These are phyloP conservation scores for Amphipyra berbera DNA, from an alignment of 2,888 invertebrate species.

Conservation along the genomic window DNA sequence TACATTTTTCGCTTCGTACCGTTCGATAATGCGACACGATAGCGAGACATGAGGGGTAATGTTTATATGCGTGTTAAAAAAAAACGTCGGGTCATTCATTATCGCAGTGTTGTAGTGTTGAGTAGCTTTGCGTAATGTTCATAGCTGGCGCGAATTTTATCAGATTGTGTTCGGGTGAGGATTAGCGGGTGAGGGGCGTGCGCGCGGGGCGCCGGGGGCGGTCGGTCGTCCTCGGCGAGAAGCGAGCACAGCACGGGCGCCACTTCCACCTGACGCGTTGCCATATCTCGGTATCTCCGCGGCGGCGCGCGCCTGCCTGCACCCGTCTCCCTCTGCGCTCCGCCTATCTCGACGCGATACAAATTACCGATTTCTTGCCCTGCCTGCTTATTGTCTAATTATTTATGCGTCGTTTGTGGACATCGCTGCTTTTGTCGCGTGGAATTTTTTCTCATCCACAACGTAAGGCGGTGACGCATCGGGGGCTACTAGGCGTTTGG, in stretches of 20 bases:
- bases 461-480: slow-evolving; percentile 80
- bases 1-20: slow-evolving; percentile 79
- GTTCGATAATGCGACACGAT: slow-evolving; percentile 77
- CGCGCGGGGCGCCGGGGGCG: slow-evolving; percentile 74
- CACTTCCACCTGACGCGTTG: slow-evolving; percentile 90
- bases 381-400: slow-evolving; percentile 89
- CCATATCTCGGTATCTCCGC: slow-evolving; percentile 87
- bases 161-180: slow-evolving; percentile 88
- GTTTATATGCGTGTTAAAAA: slow-evolving; percentile 77
- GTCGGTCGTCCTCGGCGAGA: slow-evolving; percentile 80
- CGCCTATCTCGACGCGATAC: slow-evolving; percentile 87
- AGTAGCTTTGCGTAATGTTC: slow-evolving; percentile 88
- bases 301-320: slow-evolving; percentile 84
- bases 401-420: slow-evolving; percentile 86
- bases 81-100: slow-evolving; percentile 86
- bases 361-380: slow-evolving; percentile 89
- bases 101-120: slow-evolving; percentile 83
- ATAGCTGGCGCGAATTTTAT: slow-evolving; percentile 90
- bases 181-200: slow-evolving; percentile 81
- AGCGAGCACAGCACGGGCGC: slow-evolving; percentile 81
- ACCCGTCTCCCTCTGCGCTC: slow-evolving; percentile 83
- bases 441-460: slow-evolving; percentile 80
- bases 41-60: slow-evolving; percentile 70
- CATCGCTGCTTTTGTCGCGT: slow-evolving; percentile 80
- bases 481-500: slow-evolving; percentile 78